Percentiles rank a stretch among this genome's conserved stretches.
phyloP scores from a whole-genome alignment of 2,888 invertebrate genomes.

The Frankliniella fusca region DNA sequence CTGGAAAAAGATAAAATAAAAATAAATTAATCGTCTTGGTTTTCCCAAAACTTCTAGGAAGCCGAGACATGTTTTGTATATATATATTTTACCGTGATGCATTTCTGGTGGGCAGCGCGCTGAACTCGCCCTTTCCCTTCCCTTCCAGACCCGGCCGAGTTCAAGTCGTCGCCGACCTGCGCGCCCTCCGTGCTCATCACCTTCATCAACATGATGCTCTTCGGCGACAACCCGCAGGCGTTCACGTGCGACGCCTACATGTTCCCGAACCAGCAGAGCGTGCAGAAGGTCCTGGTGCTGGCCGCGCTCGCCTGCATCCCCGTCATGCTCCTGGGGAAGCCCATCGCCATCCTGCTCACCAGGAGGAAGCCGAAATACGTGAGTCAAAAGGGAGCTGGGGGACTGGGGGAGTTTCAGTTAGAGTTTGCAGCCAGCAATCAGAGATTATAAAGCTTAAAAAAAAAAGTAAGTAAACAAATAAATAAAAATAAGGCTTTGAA shows the following conservation, averaged over 20 bases:
- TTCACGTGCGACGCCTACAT: constrained; percentile 56
- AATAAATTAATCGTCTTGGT: too few relatives aligned
- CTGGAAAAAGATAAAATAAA: too few relatives aligned
- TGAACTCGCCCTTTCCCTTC: background rate
- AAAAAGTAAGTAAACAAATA: too few relatives aligned
- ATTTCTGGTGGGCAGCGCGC: too few relatives aligned
- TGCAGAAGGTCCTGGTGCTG: constrained; percentile 62
- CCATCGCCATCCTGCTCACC: constrained; percentile 57
- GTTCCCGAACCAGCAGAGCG: constrained; percentile 53
- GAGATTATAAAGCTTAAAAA: too few relatives aligned
- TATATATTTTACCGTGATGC: too few relatives aligned
- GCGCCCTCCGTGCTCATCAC: constrained; percentile 76
- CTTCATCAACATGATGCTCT: constrained; percentile 77
- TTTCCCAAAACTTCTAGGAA: too few relatives aligned
- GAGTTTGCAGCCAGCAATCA: too few relatives aligned
- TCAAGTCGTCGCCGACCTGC: constrained; percentile 49
- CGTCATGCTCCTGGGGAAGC: constrained; percentile 73
- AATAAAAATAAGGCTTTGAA: too few relatives aligned
- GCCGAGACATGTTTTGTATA: too few relatives aligned
- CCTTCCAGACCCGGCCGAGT: background rate
- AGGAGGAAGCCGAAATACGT: constrained; percentile 41
- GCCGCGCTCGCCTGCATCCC: constrained; percentile 69
- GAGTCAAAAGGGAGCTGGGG: constrained; percentile 18
- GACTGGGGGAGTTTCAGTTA: too few relatives aligned
- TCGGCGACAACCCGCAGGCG: constrained; percentile 52